phyloP scores from a whole-genome alignment of 2,888 invertebrate species.

The Rhabditoides inermis region DNA sequence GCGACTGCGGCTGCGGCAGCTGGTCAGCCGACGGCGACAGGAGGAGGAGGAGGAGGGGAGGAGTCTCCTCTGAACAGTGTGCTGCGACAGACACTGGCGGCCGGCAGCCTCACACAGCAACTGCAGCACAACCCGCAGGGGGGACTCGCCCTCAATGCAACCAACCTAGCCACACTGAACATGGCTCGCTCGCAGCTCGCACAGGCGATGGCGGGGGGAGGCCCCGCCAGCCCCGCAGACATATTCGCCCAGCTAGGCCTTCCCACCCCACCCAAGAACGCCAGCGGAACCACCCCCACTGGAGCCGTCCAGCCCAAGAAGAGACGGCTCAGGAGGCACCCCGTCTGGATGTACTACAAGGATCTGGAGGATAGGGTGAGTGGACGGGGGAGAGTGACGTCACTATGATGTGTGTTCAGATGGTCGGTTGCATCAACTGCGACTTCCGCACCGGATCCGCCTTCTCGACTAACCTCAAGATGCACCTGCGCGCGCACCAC shows the following conservation, averaged over 20 bases:
- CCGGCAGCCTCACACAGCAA: conserved; percentile 22
- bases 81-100: conserved; percentile 31
- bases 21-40: too few species aligned
- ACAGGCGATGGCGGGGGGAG: conserved; percentile 9
- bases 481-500: conserved; percentile 46
- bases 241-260: conserved; percentile 4
- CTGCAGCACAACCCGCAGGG: conserved; percentile 17
- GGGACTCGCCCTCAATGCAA: conserved; percentile 24
- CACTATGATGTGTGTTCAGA: conserved; percentile 15
- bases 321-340: conserved; percentile 39
- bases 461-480: conserved; percentile 45
- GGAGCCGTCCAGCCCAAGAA: conserved; percentile 37
- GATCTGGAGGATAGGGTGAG: conserved; percentile 44
- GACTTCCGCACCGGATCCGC: conserved; percentile 43
- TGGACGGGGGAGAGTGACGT: background rate
- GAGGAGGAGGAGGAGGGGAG: conserved; percentile 18
- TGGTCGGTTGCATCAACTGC: conserved; percentile 45
- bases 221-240: conserved; percentile 10
- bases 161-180: conserved; percentile 27
- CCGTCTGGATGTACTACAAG: conserved; percentile 46
- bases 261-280: background rate
- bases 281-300: conserved; percentile 9
- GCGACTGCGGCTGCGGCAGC: too few species aligned
- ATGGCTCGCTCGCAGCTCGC: background rate
- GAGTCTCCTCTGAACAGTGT: conserved; percentile 28